Conservation (phyloP, 2,888 invertebrate genomes). For the Phymatocera aterrima region DNA sequence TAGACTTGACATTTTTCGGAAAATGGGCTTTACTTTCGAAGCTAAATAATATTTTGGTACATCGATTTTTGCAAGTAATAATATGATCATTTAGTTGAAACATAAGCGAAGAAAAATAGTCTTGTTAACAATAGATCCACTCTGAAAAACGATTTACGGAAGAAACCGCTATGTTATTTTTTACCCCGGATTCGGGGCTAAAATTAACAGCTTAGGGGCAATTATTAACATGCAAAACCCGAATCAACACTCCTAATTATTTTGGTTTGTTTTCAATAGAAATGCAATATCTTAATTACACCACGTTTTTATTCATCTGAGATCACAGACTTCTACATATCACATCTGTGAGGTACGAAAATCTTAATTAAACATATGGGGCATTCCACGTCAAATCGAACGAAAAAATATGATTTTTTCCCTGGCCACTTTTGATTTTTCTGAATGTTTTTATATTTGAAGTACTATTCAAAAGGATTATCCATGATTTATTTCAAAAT, state of each 20-base stretch:
- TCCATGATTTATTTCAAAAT: neutral
- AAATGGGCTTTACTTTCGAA: neutral
- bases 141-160: neutral
- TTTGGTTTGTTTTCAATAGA: neutral
- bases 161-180: neutral
- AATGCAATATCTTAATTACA: neutral
- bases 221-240: neutral
- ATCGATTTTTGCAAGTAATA: neutral
- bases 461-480: too few relatives aligned
- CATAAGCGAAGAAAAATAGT: neutral
- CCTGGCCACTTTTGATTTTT: neutral
- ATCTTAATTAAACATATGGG: neutral
- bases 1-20: neutral
- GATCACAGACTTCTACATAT: neutral
- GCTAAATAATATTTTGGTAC: neutral
- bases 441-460: too few relatives aligned
- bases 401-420: too few relatives aligned
- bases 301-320: conserved; percentile 4
- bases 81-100: neutral
- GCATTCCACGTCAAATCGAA: neutral
- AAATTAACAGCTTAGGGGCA: neutral
- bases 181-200: neutral
- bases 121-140: neutral
- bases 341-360: neutral
- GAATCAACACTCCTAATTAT: neutral